Base-by-base conservation (phyloP, 2,797 vertebrate genomes). In the Tachyglossus aculeatus region DNA sequence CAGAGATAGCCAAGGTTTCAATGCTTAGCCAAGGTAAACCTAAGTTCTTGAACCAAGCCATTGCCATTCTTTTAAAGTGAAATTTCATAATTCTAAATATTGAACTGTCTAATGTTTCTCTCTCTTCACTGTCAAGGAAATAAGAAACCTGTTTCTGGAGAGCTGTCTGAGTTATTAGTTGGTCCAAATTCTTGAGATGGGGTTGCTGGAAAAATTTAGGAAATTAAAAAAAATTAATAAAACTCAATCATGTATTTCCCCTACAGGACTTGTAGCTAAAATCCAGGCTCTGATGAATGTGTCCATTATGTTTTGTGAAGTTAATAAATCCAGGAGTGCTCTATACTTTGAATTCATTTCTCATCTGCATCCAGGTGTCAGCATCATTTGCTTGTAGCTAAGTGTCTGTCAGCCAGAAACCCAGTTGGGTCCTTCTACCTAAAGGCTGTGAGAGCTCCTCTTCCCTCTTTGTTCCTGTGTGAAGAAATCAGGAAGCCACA, bases 1-100 rank as follows among this genome's bases (percentile, higher is more conserved):
- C 88, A 88, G 70, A 69, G 71, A 59, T 60, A 75, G 78, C 82
- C 77, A 77, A 87, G 86, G 80, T 68, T 62, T 55, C 62, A 78
- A 67, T 88, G 75, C 87, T 90, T 89, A 62, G 24, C 60, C 51
- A 80, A 85, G 75, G 75, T 77, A 79, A 56, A 67, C 10, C 1
- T 43, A 81, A 63, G 48, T 59, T 61, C 48, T 69, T 60, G 50
- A 80, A 87, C 62, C 10, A 71, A 41, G 74, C 6, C 37, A 52
- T 44, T 74, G 21, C 34, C 60, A 34, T 76, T 48, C 16, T n/a
- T 53, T 27, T 25, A 29, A 37, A 48, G 36, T 71, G 73, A 68
- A 75, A 59, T 31, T 73, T 9, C 21, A n/a, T 48, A 16, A 4
- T 38, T 55, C 58, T 76, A 81, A 13, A 41, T 32, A 22, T 15